Evolutionary conservation across 2,113 vertebrate genomes (phyloP).

Genomic region (Psophia crepitans): DNA sequence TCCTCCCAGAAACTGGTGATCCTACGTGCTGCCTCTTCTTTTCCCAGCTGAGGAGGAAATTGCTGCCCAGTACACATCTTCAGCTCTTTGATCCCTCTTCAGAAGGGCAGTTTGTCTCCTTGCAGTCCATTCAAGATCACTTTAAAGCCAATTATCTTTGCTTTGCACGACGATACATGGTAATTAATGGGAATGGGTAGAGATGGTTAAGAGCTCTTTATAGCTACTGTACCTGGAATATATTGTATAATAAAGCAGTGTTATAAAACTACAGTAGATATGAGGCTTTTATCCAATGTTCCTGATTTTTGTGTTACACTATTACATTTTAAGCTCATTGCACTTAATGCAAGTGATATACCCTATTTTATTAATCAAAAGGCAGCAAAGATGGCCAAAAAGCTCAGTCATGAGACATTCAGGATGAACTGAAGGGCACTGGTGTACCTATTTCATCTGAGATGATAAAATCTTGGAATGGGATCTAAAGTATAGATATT

Average conservation of each 20-base stretch:
- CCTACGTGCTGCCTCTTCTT: not conserved
- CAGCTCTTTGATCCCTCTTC: not conserved
- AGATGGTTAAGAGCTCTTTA: slow-evolving; percentile 25
- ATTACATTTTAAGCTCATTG: slow-evolving; percentile 34
- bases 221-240: slow-evolving; percentile 8
- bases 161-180: not conserved
- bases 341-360: slow-evolving; percentile 23
- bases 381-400: slow-evolving; percentile 3
- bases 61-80: not conserved
- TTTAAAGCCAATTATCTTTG: slow-evolving; percentile 47
- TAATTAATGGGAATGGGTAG: slow-evolving; percentile 32
- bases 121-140: slow-evolving; percentile 26
- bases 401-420: not conserved
- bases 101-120: not conserved
- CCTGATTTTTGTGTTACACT: not conserved
- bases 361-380: slow-evolving; percentile 33
- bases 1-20: not conserved
- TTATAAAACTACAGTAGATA: slow-evolving; percentile 28
- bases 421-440: not conserved
- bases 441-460: not conserved
- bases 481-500: not conserved
- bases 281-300: not conserved
- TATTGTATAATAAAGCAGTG: slow-evolving; percentile 25
- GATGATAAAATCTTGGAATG: not conserved
- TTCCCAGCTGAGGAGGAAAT: not conserved